Conservation (phyloP, 2,888 invertebrate species). For the Carpatolechia fugitivella region DNA sequence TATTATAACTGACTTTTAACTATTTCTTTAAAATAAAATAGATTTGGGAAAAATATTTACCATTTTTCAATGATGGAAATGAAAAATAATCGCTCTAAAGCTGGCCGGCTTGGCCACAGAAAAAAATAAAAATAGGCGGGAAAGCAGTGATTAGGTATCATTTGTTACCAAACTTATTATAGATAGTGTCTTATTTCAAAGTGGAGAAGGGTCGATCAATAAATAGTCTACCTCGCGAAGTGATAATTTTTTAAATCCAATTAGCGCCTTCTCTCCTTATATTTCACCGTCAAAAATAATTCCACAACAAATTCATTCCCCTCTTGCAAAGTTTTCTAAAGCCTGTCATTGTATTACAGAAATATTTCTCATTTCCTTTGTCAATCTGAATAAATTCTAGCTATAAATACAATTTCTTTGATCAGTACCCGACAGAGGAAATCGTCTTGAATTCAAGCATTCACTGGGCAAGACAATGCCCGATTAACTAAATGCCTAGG, state of each 20-base stretch:
- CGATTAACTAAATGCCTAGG: constrained; percentile 2
- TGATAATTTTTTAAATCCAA: constrained; percentile 69
- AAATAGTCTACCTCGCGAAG: constrained; percentile 39
- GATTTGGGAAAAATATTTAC: too few relatives aligned
- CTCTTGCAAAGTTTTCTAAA: constrained; percentile 28
- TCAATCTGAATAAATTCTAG: background rate
- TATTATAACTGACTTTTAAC: too few relatives aligned
- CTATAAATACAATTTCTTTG: background rate
- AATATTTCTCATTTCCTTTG: constrained; percentile 5
- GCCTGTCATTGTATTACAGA: constrained; percentile 23
- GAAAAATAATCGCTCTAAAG: too few relatives aligned
- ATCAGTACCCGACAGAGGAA: background rate
- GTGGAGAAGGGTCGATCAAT: background rate
- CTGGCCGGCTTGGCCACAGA: too few relatives aligned
- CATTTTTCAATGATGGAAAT: too few relatives aligned
- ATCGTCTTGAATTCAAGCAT: background rate
- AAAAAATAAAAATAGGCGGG: too few relatives aligned
- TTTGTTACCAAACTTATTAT: too few relatives aligned
- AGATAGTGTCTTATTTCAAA: too few relatives aligned
- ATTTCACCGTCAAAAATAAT: constrained; percentile 61
- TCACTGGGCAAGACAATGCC: background rate
- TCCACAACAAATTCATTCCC: constrained; percentile 55
- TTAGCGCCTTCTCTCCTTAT: constrained; percentile 54
- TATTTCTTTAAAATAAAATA: too few relatives aligned
- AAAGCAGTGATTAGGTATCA: too few relatives aligned